Evolutionary conservation across 2,888 invertebrate genomes (phyloP), one percentile per base, ranked within the genome.

Genomic region (Latheticus oryzae): DNA sequence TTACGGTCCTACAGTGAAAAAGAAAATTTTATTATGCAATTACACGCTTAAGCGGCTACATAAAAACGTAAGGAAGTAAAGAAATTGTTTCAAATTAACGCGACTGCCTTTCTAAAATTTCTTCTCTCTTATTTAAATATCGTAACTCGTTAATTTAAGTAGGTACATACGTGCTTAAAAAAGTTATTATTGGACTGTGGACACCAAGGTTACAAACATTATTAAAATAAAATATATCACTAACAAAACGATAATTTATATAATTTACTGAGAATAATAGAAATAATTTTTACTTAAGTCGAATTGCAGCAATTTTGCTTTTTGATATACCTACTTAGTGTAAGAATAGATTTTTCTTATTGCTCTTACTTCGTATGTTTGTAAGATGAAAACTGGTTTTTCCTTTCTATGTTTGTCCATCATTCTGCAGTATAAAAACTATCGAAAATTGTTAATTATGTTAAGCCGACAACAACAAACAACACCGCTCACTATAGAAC

Each of bases 301-400:
- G n/a, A n/a, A n/a, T n/a, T n/a, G n/a, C n/a, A n/a, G n/a, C n/a
- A n/a, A n/a, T n/a, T n/a, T n/a, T n/a, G n/a, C n/a, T n/a, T n/a
- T n/a, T n/a, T n/a, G n/a, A n/a, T n/a, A n/a, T n/a, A n/a, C n/a
- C n/a, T n/a, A n/a, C n/a, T n/a, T n/a, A n/a, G n/a, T 38, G 33
- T 13, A 13, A 33, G 5, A 12, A 33, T 9, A 40, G 4, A 15
- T 40, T 40, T 38, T 11, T 42, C 35, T 9, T 5, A n/a, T 3
- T 3, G 1, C 59, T 83, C 84, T 84, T 80, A 85, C 85, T 82
- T 84, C 83, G 68, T 85, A 85, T 70, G 84, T 84, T 73, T 84
- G 85, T 66, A 85, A 81, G 51, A 82, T 76, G 67, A 85, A 83
- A 59, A 84, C 69, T 38, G 85, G 84, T 71, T 82, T 83, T 51